Percentiles rank a stretch among this genome's conserved stretches.
Conservation (phyloP, 1,140 invertebrate genomes). For the fruit fly (Drosophila melanogaster) region Release_6_plus_ISO1_MT NC_004354.4:21435001-21435500, state of each 20-base stretch:
- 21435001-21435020: no score
- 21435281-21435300: not conserved
- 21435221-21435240: no score
- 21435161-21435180: no score
- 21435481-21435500: conserved; percentile 94
- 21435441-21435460: conserved; percentile 93
- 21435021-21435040: no score
- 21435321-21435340: not conserved
- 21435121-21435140: no score
- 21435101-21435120: no score
- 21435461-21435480: conserved; percentile 92
- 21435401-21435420: conserved; percentile 97
- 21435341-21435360: conserved; percentile 1
- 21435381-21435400: conserved; percentile 59
- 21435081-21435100: no score
- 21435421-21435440: conserved; percentile 97
- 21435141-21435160: no score
- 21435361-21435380: not conserved
- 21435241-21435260: not conserved
- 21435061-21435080: no score
- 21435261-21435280: not conserved
- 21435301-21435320: not conserved
- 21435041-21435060: no score
- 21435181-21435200: no score
- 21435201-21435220: no score